Base-by-base conservation (phyloP, 1,140 invertebrate genomes). In the Drosophila busckii region DNA sequence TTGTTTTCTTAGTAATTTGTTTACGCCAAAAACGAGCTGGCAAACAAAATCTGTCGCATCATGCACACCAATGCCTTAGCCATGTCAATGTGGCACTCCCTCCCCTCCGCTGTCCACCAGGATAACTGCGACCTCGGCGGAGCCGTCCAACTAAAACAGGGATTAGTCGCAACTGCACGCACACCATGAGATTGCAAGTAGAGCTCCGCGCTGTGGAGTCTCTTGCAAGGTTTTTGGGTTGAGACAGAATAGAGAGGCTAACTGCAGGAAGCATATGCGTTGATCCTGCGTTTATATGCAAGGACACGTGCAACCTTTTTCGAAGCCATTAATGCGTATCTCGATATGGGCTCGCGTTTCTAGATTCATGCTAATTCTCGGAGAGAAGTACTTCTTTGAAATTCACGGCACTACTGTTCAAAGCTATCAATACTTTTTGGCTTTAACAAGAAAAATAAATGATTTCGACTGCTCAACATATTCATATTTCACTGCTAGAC, bases 141-240 rank as follows among this genome's bases (percentile, higher is more conserved):
- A 56, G 35, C 28, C 26, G 32, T 52, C 32, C 54, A 48, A 71
- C 71, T 78, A 78, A 78, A 76, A 70, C 71, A 68, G 73, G 71
- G 71, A 78, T 78, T 78, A 78, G 73, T 44, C 68, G 26, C 53
- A 73, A 68, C 58, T 78, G 75, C 71, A 78, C 71, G 71, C 71
- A 78, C 67, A 67, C 49, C 23, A 60, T 64, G 60, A 65, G 46
- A 34, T 46, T 48, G 58, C 62, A 66, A 55, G 16, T 65, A 48
- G 31, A 31, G 16, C n/a, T n/a, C n/a, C n/a, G n/a, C n/a, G 19
- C 28, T 32, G 26, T 17, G 15, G 22, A 23, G 12, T n/a, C 12
- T n/a, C n/a, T n/a, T n/a, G n/a, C n/a, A n/a, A n/a, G n/a, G n/a
- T n/a, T n/a, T n/a, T n/a, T n/a, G n/a, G 9, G 40, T 12, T 26